Conservation (phyloP, 2,888 invertebrate species). For the Pteria penguin region DNA sequence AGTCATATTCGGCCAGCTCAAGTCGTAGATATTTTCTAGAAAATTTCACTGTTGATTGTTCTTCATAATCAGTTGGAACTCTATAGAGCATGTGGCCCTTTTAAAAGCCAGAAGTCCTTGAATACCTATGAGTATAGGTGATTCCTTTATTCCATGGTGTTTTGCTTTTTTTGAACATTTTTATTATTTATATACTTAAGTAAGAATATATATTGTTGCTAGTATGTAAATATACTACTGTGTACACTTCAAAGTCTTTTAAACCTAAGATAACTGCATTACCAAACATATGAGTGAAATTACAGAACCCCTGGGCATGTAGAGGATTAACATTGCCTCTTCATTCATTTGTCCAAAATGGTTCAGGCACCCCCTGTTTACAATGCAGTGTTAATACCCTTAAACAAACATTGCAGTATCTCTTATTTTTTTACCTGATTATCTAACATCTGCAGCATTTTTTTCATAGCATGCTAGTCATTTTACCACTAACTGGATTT, state of each 20-base stretch:
- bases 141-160: neutral
- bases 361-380: neutral
- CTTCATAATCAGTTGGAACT: neutral
- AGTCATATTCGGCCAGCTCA: neutral
- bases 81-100: neutral
- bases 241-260: neutral
- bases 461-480: neutral
- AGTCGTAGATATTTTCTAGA: neutral
- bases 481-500: neutral
- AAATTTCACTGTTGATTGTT: no score
- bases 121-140: neutral
- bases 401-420: neutral
- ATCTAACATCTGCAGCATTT: neutral
- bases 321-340: neutral
- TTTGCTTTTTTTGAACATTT: neutral
- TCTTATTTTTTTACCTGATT: neutral
- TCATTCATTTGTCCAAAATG: neutral
- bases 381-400: neutral
- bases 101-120: neutral
- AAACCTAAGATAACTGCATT: neutral
- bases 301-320: neutral
- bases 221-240: neutral
- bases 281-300: neutral
- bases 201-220: neutral
- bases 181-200: neutral